Base-by-base conservation (phyloP, 2,797 vertebrate genomes). In the Phataginus tricuspis region DNA sequence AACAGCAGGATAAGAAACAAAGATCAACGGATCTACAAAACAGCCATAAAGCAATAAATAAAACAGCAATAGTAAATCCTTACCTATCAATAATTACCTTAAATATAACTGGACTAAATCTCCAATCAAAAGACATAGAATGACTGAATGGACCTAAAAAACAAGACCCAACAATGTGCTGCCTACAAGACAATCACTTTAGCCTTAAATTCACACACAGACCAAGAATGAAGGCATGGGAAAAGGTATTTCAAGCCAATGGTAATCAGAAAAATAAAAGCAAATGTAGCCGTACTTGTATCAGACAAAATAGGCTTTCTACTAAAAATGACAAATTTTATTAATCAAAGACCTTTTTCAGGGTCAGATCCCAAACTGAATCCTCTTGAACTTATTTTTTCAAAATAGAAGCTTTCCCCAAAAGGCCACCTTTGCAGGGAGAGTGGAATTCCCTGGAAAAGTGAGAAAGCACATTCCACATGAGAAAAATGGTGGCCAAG, bases 281-380 rank as follows among this genome's bases (percentile, higher is more conserved):
- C 49, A 57, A 45, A 39, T 69, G n/a, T 68, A 86, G 53, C 19
- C 61, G 69, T 78, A 69, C 34, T 77, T 88, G 51, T 49, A 31
- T 69, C 39, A 86, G 83, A 78, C 31, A 79, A 86, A 71, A 86
- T 27, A 78, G 39, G 39, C 53, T 93, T 93, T 59, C 37, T 49
- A 78, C 53, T 61, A 61, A 71, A 61, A 79, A 71, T n/a, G 42
- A 19, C 71, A 80, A 53, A 42, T 86, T 80, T 71, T 51, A 63
- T 80, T 87, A 89, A 71, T 82, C 61, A 82, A 68, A 86, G 86
- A 12, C 25, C 23, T 90, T 95, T 86, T 88, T 95, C 49, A 77
- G 45, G 68, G 27, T 91, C 75, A 72, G 69, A 91, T 87, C 86
- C 45, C 34, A 93, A 83, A 87, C 74, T 7, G n/a, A 91, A 29